Evolutionary conservation across 2,113 vertebrate species (phyloP).

Genomic region (Poeciliopsis retropinna): DNA sequence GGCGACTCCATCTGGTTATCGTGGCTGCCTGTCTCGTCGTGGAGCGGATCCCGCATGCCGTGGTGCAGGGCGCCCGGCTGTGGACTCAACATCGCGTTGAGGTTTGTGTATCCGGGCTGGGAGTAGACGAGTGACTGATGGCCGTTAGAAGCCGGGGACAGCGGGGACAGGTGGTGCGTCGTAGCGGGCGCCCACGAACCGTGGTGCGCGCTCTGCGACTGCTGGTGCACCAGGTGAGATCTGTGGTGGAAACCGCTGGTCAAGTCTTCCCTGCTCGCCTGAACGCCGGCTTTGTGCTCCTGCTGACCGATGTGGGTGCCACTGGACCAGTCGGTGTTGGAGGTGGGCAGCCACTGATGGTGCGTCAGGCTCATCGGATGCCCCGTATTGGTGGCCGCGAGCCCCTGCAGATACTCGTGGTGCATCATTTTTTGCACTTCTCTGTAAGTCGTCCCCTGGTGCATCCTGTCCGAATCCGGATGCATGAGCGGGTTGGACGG

Average conservation of each 20-base stretch:
- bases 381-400: conserved; percentile 91
- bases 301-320: conserved; percentile 87
- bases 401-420: conserved; percentile 94
- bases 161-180: conserved; percentile 90
- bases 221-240: conserved; percentile 90
- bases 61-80: conserved; percentile 86
- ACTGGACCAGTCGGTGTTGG: conserved; percentile 89
- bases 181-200: conserved; percentile 89
- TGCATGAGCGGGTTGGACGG: conserved; percentile 92
- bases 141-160: conserved; percentile 89
- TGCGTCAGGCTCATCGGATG: conserved; percentile 94
- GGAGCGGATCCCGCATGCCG: conserved; percentile 88
- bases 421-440: conserved; percentile 99
- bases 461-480: conserved; percentile 92
- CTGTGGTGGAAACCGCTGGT: conserved; percentile 88
- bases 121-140: conserved; percentile 93
- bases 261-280: conserved; percentile 86
- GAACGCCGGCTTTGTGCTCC: conserved; percentile 87
- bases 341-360: conserved; percentile 93
- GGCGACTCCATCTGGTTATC: conserved; percentile 86
- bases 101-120: conserved; percentile 89
- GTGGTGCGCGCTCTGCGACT: conserved; percentile 84
- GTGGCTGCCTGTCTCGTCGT: conserved; percentile 85
- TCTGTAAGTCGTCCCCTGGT: conserved; percentile 94
- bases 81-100: conserved; percentile 90